Base-by-base conservation (phyloP, 2,113 vertebrate species). In the Pachypanchax playfairii region DNA sequence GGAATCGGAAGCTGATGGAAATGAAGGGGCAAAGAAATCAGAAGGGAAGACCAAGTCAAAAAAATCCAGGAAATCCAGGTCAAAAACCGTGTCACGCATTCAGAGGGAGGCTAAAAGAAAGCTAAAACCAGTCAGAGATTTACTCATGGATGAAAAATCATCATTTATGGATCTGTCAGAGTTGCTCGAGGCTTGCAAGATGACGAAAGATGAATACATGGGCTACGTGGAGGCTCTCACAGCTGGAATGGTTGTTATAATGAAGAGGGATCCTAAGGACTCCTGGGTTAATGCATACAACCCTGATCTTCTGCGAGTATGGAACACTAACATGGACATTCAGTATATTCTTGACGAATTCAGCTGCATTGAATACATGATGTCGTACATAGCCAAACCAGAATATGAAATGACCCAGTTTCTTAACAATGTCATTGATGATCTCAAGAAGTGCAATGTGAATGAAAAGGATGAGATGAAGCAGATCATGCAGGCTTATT, bases 391-490 rank as follows among this genome's bases (percentile, higher is more conserved):
- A 2, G 17, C 53, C 9, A 60, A 54, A 15, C 29, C 31, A 4
- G 50, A 52, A 12, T 18, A 52, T 18, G 24, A 56, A 25, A 56
- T 56, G 35, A 18, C 53, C 1, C 14, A 56, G 17, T 41, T 41
- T 10, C 36, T 56, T 6, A 15, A 56, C 3, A 6, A 5, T 4
- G 36, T 56, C 15, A 26, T 56, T 1, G 1, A 26, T 1, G 36
- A 56, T 4, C 13, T 56, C 1, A 42, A 42, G 15, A 56, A 14
- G 17, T 14, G 12, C 4, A 41, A 20, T 13, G 24, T 39, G 0
- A 39, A 36, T 22, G 18, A 53, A 53, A 14, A 7, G 4, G 51
- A 38, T 4, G 31, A 53, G 5, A 53, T 53, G 50, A 36, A 53
- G 20, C 10, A 33, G n/a, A 52, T 52, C 4, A 52, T 52, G 49